Base-by-base conservation (phyloP, 2,797 vertebrate genomes). In the Micrastur ruficollis region DNA sequence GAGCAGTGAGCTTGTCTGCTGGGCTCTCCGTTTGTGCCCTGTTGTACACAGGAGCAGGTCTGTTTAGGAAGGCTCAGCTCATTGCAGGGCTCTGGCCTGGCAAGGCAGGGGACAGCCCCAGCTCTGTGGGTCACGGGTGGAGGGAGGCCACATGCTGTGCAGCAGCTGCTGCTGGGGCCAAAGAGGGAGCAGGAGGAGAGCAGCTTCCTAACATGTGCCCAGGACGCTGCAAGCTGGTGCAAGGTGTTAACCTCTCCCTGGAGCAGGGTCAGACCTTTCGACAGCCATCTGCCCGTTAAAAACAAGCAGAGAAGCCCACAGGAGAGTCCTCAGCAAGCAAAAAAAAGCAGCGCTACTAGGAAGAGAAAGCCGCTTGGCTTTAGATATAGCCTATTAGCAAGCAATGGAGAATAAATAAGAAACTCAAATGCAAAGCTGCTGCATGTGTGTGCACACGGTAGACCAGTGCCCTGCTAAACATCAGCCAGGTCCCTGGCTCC, bases 361-460 rank as follows among this genome's bases (percentile, higher is more conserved):
- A 65, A 16, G 40, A 31, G 71, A 71, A 58, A 65, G 42, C 3
- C 13, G 0, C n/a, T 66, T 53, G 75, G 31, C 47, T 34, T 29
- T 49, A 46, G 50, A 8, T 19, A 38, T 38, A 12, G 62, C 22
- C 17, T 73, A 19, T 25, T 26, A 40, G 40, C 55, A 26, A 56
- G 61, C 38, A 50, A 9, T 0, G 2, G 47, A 31, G 42, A 16
- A 34, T 7, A 71, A 65, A 31, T 23, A 76, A 46, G 12, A 26
- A 70, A 81, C 47, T 27, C 14, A 8, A 32, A 31, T 50, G n/a
- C 26, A 72, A 56, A 86, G 13, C 31, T 42, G 4, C 31, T 36
- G 62, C 27, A 5, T 6, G 14, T 27, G 15, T 13, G 23, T 25
- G 55, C 26, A 36, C 0, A 0, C 0, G 5, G 52, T 22, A n/a